Evolutionary conservation across 2,113 vertebrate genomes (phyloP), one percentile per base, ranked within the genome.

Genomic region (Circaetus cinerascens): DNA sequence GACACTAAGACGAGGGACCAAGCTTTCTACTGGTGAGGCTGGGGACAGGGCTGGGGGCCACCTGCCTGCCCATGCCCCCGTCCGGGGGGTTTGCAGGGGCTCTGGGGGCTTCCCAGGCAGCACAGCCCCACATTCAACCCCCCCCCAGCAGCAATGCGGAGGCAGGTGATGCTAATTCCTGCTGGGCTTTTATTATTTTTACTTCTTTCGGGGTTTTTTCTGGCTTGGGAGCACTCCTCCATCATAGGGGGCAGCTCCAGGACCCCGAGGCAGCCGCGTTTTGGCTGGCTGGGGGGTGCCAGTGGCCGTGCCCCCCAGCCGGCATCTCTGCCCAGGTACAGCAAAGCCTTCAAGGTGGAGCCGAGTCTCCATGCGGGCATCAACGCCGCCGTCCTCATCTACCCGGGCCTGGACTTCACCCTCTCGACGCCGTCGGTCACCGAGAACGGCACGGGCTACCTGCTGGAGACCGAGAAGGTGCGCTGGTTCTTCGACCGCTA

Each of bases 11-110:
- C 96, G 82, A 98, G 99, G 76, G 99, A 99, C 91, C 98, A 94
- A 95, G 98, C 99, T 74, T 98, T 98, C 68, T 98, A 98, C 79
- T 99, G 99, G 99, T 99, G 84, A 98, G 97, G 25, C 41, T 50
- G 73, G 48, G 68, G 30, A 21, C 40, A 4, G 7, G 13, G 27
- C 27, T 75, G 67, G 41, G n/a, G 22, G 25, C 23, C 5, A 0
- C 13, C 62, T 20, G 56, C 22, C 38, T 26, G 30, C 26, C 22
- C 29, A 0, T 26, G 5, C 4, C 51, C 51, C 51, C 2, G 0
- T 5, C 11, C 0, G 1, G 48, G 53, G 18, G 40, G 16, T 2
- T 29, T 34, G 18, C 7, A 11, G 30, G 40, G 16, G 32, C 17
- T 66, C 55, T 11, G 38, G 57, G 46, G 60, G 38, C 3, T 30